Conservation (phyloP, 2,888 invertebrate species). For the Iselma pallidipennis region DNA sequence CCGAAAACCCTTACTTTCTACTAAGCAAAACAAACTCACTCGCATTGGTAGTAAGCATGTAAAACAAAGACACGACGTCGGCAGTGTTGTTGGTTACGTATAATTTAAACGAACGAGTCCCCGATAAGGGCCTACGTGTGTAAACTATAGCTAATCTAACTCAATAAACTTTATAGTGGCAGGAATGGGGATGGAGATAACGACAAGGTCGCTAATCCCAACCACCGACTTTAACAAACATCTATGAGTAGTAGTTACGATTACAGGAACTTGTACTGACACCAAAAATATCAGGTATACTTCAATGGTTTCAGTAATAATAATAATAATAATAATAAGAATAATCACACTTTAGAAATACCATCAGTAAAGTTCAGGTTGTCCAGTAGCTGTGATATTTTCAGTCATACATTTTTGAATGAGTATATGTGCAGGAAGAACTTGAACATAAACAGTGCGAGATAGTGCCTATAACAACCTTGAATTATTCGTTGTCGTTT, state of each 20-base stretch:
- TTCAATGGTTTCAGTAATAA: neutral
- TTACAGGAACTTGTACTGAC: constrained; percentile 18
- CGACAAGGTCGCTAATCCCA: constrained; percentile 54
- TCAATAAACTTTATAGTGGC: constrained; percentile 59
- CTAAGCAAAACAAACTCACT: constrained; percentile 43
- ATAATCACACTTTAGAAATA: too few relatives aligned
- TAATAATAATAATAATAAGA: neutral
- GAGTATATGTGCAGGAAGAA: neutral
- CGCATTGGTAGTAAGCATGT: constrained; percentile 40
- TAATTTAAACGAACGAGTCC: constrained; percentile 56
- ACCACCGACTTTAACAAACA: constrained; percentile 52
- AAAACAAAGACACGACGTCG: constrained; percentile 53
- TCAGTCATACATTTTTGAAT: neutral
- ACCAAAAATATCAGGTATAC: neutral
- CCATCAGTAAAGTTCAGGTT: neutral
- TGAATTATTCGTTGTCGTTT: constrained; percentile 44
- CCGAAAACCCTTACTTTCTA: constrained; percentile 39
- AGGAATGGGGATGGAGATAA: constrained; percentile 57
- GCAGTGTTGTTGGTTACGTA: constrained; percentile 32
- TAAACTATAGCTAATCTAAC: constrained; percentile 59
- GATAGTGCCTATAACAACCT: constrained; percentile 8
- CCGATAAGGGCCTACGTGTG: constrained; percentile 57
- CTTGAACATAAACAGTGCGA: neutral
- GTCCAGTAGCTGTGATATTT: neutral
- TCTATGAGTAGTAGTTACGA: constrained; percentile 48